These are phyloP conservation scores for Lithophane semibrunnea DNA, from an alignment of 2,888 invertebrate species.

Conservation along the genomic window DNA sequence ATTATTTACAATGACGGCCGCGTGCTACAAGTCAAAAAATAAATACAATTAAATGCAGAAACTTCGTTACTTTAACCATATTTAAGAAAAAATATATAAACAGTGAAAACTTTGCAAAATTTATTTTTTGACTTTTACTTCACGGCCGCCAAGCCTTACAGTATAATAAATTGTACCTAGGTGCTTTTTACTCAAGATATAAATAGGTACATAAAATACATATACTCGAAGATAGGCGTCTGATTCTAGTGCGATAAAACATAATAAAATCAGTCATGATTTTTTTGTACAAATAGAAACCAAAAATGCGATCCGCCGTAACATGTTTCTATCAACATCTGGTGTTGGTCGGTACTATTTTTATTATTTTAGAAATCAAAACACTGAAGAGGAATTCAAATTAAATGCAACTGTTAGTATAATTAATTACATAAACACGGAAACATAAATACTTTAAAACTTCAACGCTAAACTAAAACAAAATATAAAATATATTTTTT, in stretches of 20 bases:
- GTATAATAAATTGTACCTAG: conserved; percentile 84
- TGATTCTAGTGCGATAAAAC: conserved; percentile 51
- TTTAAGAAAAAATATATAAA: conserved; percentile 22
- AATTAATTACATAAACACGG: not conserved
- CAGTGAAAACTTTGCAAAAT: conserved; percentile 2
- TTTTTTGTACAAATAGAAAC: conserved; percentile 24
- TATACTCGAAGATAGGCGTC: conserved; percentile 48
- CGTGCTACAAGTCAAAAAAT: conserved; percentile 70
- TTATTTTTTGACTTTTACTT: conserved; percentile 65
- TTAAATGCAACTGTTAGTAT: not conserved
- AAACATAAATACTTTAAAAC: not conserved
- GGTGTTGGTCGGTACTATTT: conserved; percentile 34
- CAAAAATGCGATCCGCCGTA: conserved; percentile 12
- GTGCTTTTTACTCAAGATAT: conserved; percentile 76
- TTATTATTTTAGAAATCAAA: not conserved
- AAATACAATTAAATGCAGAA: conserved; percentile 26
- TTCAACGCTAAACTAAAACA: not conserved
- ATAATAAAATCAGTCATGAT: conserved; percentile 43
- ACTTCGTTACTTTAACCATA: conserved; percentile 17
- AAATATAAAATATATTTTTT: not conserved
- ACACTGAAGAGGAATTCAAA: not conserved
- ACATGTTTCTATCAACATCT: conserved; percentile 16
- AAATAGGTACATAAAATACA: conserved; percentile 56
- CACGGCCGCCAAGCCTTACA: conserved; percentile 58
- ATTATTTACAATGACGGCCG: conserved; percentile 81